Base-by-base conservation (phyloP, 1,140 invertebrate genomes). In the Leptinotarsa lineolata region DNA sequence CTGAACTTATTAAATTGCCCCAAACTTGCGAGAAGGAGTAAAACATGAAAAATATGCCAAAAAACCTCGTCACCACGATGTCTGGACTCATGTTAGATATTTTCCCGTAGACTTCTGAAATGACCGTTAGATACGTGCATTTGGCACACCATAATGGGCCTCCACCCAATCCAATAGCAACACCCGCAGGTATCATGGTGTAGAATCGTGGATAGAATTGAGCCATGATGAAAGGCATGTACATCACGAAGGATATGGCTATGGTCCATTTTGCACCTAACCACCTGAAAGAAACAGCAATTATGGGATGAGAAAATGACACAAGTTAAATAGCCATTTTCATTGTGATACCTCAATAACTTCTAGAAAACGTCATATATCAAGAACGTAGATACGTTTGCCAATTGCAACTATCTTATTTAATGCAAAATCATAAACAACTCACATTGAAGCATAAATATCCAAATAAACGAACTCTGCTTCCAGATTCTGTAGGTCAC, bases 21-120 rank as follows among this genome's bases (percentile, higher is more conserved):
- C 94, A 94, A 22, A 96, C 93, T 84, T 95, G 94, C 0, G 95
- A 93, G 86, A 94, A 92, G 85, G 98, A 96, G 81, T 96, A 97
- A 80, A 97, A 92, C 91, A 96, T 93, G 86, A 96, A 97, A 85
- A 97, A 97, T 2, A 96, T 86, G 0, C 95, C 95, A 82, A 97
- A 97, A 84, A 96, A 96, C 76, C 92, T 86, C 3, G 93, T 92
- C 30, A 96, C 92, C 24, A 95, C 86, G 1, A 92, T 88, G 60
- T 95, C 92, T 0, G 88, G 85, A 3, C 87, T 81, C 3, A 92
- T 85, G 1, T 90, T 90, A 0, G 90, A 91, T n/a, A 92, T 76
- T 72, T 89, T 88, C 0, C 90, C 85, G 72, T 92, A 92, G 11
- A 91, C 89, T 74, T 93, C 91, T 0, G 93, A 90, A 0, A 91